Evolutionary conservation across 2,113 vertebrate genomes (phyloP).

Genomic region (Plecturocebus donacophilus): DNA sequence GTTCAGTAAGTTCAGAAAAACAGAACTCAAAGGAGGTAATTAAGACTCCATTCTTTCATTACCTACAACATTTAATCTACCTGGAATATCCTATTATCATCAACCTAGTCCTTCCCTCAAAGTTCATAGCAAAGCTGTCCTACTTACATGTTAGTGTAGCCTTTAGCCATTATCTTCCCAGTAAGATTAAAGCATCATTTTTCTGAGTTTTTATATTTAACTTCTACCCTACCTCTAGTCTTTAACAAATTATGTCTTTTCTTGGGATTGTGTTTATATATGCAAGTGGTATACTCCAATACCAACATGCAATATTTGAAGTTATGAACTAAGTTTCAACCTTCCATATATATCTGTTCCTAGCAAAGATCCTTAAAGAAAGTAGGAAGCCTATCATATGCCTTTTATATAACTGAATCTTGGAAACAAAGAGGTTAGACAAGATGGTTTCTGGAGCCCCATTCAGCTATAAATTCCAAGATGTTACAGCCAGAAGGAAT

Average conservation of each 20-base stretch:
- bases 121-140: background rate
- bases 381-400: background rate
- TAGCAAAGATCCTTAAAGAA: background rate
- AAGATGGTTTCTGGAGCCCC: background rate
- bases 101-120: background rate
- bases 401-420: conserved; percentile 3
- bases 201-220: background rate
- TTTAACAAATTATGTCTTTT: background rate
- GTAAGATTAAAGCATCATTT: background rate
- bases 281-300: background rate
- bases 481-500: background rate
- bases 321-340: background rate
- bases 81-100: rapidly evolving
- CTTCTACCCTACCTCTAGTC: background rate
- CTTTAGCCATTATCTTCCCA: background rate
- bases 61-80: background rate
- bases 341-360: background rate
- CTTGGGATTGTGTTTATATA: background rate
- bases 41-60: background rate
- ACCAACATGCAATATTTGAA: background rate
- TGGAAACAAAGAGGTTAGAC: background rate
- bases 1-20: background rate
- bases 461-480: background rate
- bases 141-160: rapidly evolving
- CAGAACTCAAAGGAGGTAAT: background rate